Percentiles rank a stretch among this genome's conserved stretches.
These are phyloP conservation scores for Synanthedon myopaeformis DNA, from an alignment of 2,888 invertebrate species.

Conservation along the genomic window DNA sequence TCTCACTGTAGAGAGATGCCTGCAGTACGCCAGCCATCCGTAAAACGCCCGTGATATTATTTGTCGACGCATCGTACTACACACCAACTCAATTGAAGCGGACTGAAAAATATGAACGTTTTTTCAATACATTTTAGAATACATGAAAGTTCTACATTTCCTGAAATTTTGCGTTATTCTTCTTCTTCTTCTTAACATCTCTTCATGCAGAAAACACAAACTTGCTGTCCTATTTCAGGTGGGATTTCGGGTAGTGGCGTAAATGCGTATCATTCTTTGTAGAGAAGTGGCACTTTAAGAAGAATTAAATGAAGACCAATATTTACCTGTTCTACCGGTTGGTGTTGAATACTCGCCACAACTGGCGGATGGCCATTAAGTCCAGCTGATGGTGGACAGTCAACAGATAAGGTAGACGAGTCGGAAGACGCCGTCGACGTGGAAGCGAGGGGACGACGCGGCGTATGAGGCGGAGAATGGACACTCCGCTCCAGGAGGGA, in stretches of 20 bases:
- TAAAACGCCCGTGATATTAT: conserved; percentile 96
- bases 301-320: too few relatives aligned
- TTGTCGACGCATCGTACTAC: conserved; percentile 94
- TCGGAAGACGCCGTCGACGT: conserved; percentile 78
- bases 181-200: background rate
- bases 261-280: too few relatives aligned
- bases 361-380: conserved; percentile 37
- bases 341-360: conserved; percentile 20
- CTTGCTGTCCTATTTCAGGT: background rate
- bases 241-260: too few relatives aligned
- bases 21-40: conserved; percentile 95
- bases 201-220: background rate
- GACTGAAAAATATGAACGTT: conserved; percentile 30
- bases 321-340: conserved; percentile 43
- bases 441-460: conserved; percentile 70
- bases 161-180: too few relatives aligned
- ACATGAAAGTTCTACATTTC: too few relatives aligned
- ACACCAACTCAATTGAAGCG: conserved; percentile 80
- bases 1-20: conserved; percentile 91
- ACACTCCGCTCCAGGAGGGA: conserved; percentile 73
- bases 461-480: conserved; percentile 59
- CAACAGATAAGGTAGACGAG: conserved; percentile 70
- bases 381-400: conserved; percentile 52
- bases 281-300: too few relatives aligned
- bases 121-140: too few relatives aligned